Evolutionary conservation across 2,113 vertebrate genomes (phyloP), one percentile per base, ranked within the genome.

Genomic region (Phodopus roborovskii): DNA sequence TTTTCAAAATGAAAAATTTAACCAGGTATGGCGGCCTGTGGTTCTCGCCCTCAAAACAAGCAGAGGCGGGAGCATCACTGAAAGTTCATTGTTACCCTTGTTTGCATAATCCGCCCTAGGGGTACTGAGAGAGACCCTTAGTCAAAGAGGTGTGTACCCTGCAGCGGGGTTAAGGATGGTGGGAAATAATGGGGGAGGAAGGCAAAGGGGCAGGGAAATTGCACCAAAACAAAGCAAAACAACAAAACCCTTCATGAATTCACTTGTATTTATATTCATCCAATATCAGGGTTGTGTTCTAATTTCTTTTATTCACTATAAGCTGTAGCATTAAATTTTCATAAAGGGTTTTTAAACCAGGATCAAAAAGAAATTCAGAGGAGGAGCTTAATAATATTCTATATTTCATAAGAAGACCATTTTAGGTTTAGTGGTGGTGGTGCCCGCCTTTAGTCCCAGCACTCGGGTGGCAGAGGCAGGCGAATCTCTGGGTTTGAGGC

Each of bases 271-370:
- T 75, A 28, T 17, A 58, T 86, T 42, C 42, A 66, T 16, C n/a
- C 22, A 5, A 11, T 17, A 11, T 42, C 50, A n/a, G 75, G 9
- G 42, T 58, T 66, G 5, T 79, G 79, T 92, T n/a, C 53, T 87
- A 45, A 87, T 92, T 94, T 71, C 64, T n/a, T 86, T 94, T 77
- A 83, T 90, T 85, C 26, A 62, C 93, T 78, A 42, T 42, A 85
- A 77, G 39, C 30, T 58, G 66, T 28, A 85, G 85, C 13, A 88
- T 53, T 53, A 79, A 58, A 77, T 45, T 95, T 91, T n/a, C 77
- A 94, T 53, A 73, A 77, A 58, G 13, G 64, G n/a, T 62, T 74
- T 88, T 91, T 81, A 16, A 39, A n/a, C 4, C 17, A 82, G 33
- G 12, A 30, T 77, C 3, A 17, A 78, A 74, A 79, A 75, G 8